Evolutionary conservation across 2,797 vertebrate species (phyloP), one percentile per base, ranked within the genome.

Genomic region (Holocentrus rufus): DNA sequence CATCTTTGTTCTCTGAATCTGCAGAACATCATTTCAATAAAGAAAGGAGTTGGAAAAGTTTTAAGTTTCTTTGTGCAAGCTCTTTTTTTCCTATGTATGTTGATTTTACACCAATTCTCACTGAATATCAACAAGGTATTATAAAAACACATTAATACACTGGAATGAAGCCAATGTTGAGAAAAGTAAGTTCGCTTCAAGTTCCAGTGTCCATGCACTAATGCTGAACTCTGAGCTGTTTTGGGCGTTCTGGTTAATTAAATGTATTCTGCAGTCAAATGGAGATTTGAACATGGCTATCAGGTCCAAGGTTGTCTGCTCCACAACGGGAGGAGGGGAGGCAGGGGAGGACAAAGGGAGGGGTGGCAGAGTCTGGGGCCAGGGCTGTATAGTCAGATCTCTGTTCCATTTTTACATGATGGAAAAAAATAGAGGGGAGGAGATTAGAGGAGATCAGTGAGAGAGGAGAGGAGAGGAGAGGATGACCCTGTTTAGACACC

Each of bases 401-500:
- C 30, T 50, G 61, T 50, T 34, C 61, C 61, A 50, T 50, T 18
- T 64, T 31, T 50, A 64, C 61, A 34, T 30, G 61, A 30, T 27
- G 5, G 61, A 13, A 39, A 39, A 11, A 39, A 11, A 39, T 10
- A 39, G 36, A 7, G 11, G 11, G 36, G 36, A 39, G 31, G 31
- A 34, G 31, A 34, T 10, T 11, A 13, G 10, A 39, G 36, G 11
- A 13, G 36, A 39, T 13, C 7, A 11, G 9, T 9, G 36, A 39
- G 36, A 39, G 36, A 7, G 8, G 36, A 39, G n/a, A 27, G 44
- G 54, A 13, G 42, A 34, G 42, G 20, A 54, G 42, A 69, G 54
- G 31, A 66, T 70, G 72, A 81, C 62, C 69, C 66, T 69, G 65
- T 83, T 79, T 58, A 17, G 74, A 58, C 64, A 46, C 20, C 36